These are phyloP conservation scores for Esox masquinongy DNA, from an alignment of 2,797 vertebrate genomes.

Conservation along the genomic window DNA sequence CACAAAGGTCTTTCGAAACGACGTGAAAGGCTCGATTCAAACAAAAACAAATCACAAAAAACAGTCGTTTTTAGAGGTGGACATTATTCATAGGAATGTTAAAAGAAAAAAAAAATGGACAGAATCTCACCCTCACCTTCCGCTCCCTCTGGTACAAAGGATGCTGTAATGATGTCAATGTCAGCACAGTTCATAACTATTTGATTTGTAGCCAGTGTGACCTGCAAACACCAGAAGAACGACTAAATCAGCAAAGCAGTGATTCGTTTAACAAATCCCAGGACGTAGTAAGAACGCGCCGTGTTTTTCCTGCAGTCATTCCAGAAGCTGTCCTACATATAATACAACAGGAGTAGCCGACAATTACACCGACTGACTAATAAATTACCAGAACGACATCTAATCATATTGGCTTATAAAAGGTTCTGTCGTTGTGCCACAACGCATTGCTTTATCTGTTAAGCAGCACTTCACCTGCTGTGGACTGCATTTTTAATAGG, in stretches of 20 bases:
- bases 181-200: slow-evolving; percentile 99
- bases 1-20: not conserved
- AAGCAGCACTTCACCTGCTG: too few relatives aligned
- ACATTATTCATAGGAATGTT: too few relatives aligned
- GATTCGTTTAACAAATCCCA: not conserved
- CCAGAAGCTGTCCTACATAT: not conserved
- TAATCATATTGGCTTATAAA: too few relatives aligned
- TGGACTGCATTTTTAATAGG: too few relatives aligned
- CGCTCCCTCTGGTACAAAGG: slow-evolving; percentile 89
- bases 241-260: slow-evolving; percentile 11
- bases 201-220: slow-evolving; percentile 94
- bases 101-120: not conserved
- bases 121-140: slow-evolving; percentile 80
- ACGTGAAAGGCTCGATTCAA: too few relatives aligned
- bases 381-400: too few relatives aligned
- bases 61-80: not conserved
- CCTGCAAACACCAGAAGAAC: slow-evolving; percentile 73
- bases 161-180: slow-evolving; percentile 98
- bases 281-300: not conserved
- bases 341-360: too few relatives aligned
- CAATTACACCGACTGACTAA: too few relatives aligned
- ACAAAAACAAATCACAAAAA: too few relatives aligned
- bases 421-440: too few relatives aligned
- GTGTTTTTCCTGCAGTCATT: not conserved
- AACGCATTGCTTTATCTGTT: too few relatives aligned